phyloP scores from a whole-genome alignment of 2,888 invertebrate species.

The Caenorhabditis sulstoni region DNA sequence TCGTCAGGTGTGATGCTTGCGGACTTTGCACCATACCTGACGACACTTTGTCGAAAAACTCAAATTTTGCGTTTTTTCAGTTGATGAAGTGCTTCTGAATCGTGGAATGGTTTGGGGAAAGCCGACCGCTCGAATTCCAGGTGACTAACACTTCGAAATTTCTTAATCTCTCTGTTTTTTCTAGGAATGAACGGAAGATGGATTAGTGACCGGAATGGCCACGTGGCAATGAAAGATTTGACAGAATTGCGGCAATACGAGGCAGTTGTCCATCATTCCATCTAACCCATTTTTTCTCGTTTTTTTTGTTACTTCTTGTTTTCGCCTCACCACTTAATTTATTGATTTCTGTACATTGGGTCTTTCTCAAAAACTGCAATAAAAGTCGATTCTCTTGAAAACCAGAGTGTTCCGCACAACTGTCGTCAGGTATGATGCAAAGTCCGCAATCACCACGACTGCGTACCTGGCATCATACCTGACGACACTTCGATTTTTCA shows the following conservation, averaged over 20 bases:
- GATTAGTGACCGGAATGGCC: constrained; percentile 79
- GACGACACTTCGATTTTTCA: too few relatives aligned
- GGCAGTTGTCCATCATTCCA: constrained; percentile 78
- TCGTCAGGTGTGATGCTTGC: too few relatives aligned
- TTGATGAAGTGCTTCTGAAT: constrained; percentile 78
- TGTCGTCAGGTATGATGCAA: background rate
- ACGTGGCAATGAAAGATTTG: constrained; percentile 80
- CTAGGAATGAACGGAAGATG: constrained; percentile 71
- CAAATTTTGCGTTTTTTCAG: constrained; percentile 56
- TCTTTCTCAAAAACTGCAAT: too few relatives aligned
- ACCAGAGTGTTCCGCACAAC: background rate
- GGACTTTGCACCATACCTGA: background rate
- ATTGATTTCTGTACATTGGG: too few relatives aligned
- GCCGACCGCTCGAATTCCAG: constrained; percentile 78
- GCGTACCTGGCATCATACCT: background rate
- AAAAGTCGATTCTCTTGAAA: too few relatives aligned
- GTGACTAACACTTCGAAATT: constrained; percentile 36
- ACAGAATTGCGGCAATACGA: constrained; percentile 80
- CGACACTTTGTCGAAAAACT: background rate
- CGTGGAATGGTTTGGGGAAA: constrained; percentile 80
- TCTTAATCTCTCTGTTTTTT: background rate
- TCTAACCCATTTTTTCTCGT: constrained; percentile 56
- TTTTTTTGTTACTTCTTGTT: too few relatives aligned
- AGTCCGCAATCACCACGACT: background rate
- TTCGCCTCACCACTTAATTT: too few relatives aligned